Evolutionary conservation across 2,888 invertebrate species (phyloP).

Genomic region (Antitype chi): DNA sequence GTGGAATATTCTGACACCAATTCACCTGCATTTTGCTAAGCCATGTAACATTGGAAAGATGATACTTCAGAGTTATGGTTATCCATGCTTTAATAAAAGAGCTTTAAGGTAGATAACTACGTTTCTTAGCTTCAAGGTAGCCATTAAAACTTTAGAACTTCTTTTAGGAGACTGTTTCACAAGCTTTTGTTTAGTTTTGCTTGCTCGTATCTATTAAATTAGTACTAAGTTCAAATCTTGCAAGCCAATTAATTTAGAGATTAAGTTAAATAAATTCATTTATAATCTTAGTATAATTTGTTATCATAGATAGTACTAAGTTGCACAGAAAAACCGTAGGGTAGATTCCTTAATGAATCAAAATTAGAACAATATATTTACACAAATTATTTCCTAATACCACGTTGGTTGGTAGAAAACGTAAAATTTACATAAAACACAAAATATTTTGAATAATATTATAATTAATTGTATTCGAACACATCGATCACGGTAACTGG

Average conservation of each 20-base stretch:
- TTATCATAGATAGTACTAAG: constrained; percentile 9
- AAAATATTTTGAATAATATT: constrained; percentile 66
- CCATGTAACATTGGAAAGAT: background rate
- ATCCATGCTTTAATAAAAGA: background rate
- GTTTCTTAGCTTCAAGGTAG: background rate
- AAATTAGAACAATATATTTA: constrained; percentile 50
- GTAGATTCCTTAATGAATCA: constrained; percentile 42
- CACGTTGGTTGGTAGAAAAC: constrained; percentile 20
- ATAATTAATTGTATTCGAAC: constrained; percentile 61
- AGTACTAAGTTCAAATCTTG: background rate
- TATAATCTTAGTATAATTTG: constrained; percentile 21
- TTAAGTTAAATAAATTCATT: background rate
- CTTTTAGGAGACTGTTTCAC: background rate
- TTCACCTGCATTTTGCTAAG: background rate
- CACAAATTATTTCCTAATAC: constrained; percentile 47
- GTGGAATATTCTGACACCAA: background rate
- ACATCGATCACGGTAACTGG: constrained; percentile 59
- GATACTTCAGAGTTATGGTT: too few relatives aligned
- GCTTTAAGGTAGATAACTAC: background rate
- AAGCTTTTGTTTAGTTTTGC: background rate
- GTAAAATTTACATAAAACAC: constrained; percentile 64
- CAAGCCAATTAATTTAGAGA: background rate
- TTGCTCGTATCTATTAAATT: background rate
- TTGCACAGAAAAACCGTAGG: background rate
- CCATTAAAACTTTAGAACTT: background rate